Base-by-base conservation (phyloP, 1,140 invertebrate genomes). In the Drosophila pachea region DNA sequence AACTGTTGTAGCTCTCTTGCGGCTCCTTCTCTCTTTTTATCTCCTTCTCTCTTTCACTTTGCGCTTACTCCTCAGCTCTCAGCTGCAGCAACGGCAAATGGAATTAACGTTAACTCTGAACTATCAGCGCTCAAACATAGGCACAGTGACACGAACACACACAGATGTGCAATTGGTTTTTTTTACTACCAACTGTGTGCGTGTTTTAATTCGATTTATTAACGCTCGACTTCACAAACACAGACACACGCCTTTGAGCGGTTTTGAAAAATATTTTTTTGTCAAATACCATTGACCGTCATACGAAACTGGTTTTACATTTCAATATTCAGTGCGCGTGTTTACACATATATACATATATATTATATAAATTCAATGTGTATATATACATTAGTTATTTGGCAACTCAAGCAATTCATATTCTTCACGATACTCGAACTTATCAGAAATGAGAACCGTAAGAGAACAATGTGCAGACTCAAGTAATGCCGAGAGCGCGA, bases 271-370 rank as follows among this genome's bases (percentile, higher is more conserved):
- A 70, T 71, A 11, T 54, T 49, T 54, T 49, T 67, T 61, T 22
- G 68, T 61, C 64, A 62, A 72, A 69, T 45, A 59, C 47, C 67
- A 75, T 69, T 84, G 79, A 70, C 79, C 66, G 68, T 70, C 79
- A 84, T 79, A 64, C 47, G 48, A 83, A 83, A 83, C 78, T 79
- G 76, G 78, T 83, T 83, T 83, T 73, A 67, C 69, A 78, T 77
- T 83, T 76, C 68, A 78, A 78, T 76, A 65, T 69, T 58, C 61
- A 69, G 22, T 65, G 61, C 67, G 52, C 53, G 67, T 69, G 60
- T 16, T 35, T 4, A 45, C 7, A 63, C 5, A 62, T 35, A 61
- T 7, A 32, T 43, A 52, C 5, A 35, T 11, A 29, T 8, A 4
- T 33, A 32, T 22, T 9, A 32, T 3, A 50, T 4, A 48, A 0